Conservation (phyloP, 2,797 vertebrate species). For the Pangasius mekongensis region DNA sequence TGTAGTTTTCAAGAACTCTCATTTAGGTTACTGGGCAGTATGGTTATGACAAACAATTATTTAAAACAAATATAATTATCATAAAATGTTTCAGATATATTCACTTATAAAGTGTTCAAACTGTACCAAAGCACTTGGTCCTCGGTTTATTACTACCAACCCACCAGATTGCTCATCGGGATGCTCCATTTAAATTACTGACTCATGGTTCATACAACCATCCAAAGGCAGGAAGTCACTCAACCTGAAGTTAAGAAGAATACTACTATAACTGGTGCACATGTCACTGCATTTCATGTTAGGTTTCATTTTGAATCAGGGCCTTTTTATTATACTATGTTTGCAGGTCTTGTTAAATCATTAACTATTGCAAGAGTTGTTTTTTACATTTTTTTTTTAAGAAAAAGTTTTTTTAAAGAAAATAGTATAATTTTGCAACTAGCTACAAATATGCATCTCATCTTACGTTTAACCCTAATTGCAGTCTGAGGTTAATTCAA, state of each 20-base stretch:
- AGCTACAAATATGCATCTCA: constrained; percentile 76
- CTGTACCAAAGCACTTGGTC: neutral
- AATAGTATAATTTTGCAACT: constrained; percentile 60
- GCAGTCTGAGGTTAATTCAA: constrained; percentile 86
- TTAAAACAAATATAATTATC: neutral
- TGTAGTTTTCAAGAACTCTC: neutral
- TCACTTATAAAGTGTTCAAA: neutral
- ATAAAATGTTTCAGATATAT: neutral
- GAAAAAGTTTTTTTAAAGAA: neutral
- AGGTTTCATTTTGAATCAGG: neutral
- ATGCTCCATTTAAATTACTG: neutral
- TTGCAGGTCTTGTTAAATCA: neutral
- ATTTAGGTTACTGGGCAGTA: neutral
- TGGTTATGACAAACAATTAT: neutral
- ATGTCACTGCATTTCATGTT: neutral
- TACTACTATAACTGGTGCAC: neutral
- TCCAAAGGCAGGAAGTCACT: neutral
- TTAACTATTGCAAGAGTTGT: neutral
- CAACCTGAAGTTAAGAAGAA: neutral
- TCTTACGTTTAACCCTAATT: constrained; percentile 81
- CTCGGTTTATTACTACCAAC: neutral
- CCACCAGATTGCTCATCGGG: neutral
- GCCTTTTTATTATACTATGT: neutral
- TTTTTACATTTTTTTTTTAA: neutral
- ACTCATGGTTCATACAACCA: neutral